Base-by-base conservation (phyloP, 2,888 invertebrate species). In the Pachliopta kotzebuea region DNA sequence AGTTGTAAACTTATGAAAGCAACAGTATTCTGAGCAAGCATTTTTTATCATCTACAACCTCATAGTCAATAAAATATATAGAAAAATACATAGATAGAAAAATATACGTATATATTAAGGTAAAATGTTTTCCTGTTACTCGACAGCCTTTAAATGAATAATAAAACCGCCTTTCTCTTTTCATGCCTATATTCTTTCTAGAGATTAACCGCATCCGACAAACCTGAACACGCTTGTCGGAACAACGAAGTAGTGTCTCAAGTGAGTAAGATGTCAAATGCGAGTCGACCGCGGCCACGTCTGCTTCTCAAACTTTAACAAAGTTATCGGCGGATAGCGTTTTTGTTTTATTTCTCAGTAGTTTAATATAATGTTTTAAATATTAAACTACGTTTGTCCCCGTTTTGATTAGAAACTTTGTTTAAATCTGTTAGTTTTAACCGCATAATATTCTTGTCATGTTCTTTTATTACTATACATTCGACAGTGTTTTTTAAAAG, bases 241-340 rank as follows among this genome's bases (percentile, higher is more conserved):
- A 60, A 60, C 55, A 55, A 14, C 20, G 26, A 42, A 42, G 24
- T 60, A 31, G 55, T 52, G 31, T 56, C 60, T 60, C 64, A 60
- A 60, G 60, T 52, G 49, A 59, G 50, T 64, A 56, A 60, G 55
- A 64, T 64, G 55, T 64, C 56, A 50, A 56, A 60, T 37, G 50
- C 21, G 45, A 53, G 31, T 49, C 50, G 56, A 21, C 55, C 61
- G 56, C 45, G 52, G 54, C 54, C 59, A 26, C 8, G n/a, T 29
- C n/a, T 29, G 14, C 8, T 18, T 29, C 37, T 20, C 42, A 23
- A 59, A n/a, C 21, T 37, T 23, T 11, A 9, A 24, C 29, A 14
- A 57, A 63, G 21, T 31, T 26, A 45, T 21, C 23, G 29, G 31
- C 53, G 49, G 45, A 26, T 23, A 59, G 55, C 58, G 59, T 24